Conservation (phyloP, 2,888 invertebrate species). For the Drosophila ochracea region DNA sequence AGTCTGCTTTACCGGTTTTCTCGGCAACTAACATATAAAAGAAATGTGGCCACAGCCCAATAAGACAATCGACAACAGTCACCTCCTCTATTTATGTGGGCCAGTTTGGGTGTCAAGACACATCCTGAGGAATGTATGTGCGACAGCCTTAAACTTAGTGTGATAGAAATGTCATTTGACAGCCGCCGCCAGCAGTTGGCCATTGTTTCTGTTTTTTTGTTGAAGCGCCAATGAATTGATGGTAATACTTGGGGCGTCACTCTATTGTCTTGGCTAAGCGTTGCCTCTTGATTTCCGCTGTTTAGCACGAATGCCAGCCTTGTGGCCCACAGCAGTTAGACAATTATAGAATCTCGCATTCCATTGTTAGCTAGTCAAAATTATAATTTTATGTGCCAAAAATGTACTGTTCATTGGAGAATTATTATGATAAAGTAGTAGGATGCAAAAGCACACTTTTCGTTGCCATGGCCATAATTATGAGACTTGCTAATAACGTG, state of each 20-base stretch:
- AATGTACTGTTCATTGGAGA: neutral
- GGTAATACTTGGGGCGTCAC: conserved; percentile 32
- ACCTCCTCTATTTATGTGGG: conserved; percentile 8
- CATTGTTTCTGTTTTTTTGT: conserved; percentile 24
- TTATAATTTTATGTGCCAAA: neutral
- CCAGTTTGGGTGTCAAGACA: conserved; percentile 15
- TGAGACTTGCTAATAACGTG: neutral
- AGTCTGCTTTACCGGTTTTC: conserved; percentile 26
- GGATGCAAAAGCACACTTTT: neutral
- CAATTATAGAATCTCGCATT: conserved; percentile 28
- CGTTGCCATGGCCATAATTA: neutral
- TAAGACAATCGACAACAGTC: conserved; percentile 6
- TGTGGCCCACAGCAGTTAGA: conserved; percentile 40
- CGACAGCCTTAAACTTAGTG: conserved; percentile 28
- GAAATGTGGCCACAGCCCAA: conserved; percentile 34
- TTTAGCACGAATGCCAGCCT: conserved; percentile 29
- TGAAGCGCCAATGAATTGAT: conserved; percentile 39
- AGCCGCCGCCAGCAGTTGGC: conserved; percentile 18
- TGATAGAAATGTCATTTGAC: conserved; percentile 18
- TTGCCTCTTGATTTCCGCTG: conserved; percentile 40
- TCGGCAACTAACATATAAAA: conserved; percentile 28
- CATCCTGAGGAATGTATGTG: neutral
- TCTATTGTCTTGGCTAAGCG: conserved; percentile 31
- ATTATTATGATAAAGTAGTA: neutral
- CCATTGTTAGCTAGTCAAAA: neutral